These are phyloP conservation scores for Archegozetes longisetosus DNA, from an alignment of 1,140 invertebrate species.

Conservation along the genomic window DNA sequence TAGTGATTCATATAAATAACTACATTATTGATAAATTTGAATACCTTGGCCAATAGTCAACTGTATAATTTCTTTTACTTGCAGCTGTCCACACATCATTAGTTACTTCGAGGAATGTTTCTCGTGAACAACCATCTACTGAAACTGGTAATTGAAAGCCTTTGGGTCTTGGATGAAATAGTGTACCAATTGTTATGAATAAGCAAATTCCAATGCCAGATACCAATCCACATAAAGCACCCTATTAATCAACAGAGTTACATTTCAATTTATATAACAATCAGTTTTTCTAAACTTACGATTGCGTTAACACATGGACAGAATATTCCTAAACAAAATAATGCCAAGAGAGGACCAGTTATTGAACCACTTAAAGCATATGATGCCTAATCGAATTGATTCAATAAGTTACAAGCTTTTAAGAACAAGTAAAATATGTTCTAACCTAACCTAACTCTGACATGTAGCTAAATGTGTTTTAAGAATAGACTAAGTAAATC, in stretches of 20 bases:
- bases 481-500: too few species aligned
- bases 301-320: slow-evolving; percentile 1
- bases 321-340: slow-evolving; percentile 7
- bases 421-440: too few species aligned
- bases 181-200: neutral
- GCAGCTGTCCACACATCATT: neutral
- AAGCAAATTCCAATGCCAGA: slow-evolving; percentile 4
- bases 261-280: neutral
- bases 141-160: neutral
- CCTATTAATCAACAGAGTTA: neutral
- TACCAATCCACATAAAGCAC: slow-evolving; percentile 1
- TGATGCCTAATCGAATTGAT: neutral
- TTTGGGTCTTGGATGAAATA: neutral
- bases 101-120: neutral
- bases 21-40: neutral
- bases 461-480: too few species aligned
- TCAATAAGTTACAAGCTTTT: neutral
- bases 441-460: too few species aligned
- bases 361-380: neutral
- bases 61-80: neutral
- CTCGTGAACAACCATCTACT: neutral
- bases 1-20: neutral
- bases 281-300: neutral
- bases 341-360: neutral
- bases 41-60: neutral